Evolutionary conservation across 2,888 invertebrate species (phyloP).

Genomic region (Dasypolia templi): DNA sequence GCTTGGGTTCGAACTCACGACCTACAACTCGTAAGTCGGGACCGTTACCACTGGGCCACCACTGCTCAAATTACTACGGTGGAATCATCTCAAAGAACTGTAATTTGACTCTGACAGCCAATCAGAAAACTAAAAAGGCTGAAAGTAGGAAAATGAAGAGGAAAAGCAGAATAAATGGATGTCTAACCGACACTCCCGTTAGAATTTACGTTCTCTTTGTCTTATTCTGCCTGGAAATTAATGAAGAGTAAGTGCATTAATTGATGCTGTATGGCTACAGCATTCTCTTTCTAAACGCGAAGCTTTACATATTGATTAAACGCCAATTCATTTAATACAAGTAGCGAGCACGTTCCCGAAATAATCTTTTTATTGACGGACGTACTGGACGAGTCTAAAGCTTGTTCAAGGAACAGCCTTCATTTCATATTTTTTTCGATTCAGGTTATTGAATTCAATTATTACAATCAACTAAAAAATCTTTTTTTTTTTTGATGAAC

Average conservation of each 20-base stretch:
- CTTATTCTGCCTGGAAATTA: slow-evolving; percentile 12
- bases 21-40: no score
- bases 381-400: background rate
- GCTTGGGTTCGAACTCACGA: no score
- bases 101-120: slow-evolving; percentile 28
- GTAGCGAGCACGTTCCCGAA: background rate
- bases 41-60: no score
- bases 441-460: slow-evolving; percentile 8
- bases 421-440: background rate
- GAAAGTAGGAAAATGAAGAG: slow-evolving; percentile 4
- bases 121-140: slow-evolving; percentile 34
- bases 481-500: no score
- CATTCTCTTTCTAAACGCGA: background rate
- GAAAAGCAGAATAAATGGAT: slow-evolving; percentile 17
- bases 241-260: slow-evolving; percentile 17
- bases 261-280: background rate
- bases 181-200: slow-evolving; percentile 25
- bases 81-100: slow-evolving; percentile 39
- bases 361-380: background rate
- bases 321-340: background rate
- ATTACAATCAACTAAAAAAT: slow-evolving; percentile 30
- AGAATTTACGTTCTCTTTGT: slow-evolving; percentile 35
- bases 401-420: background rate
- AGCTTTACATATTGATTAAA: background rate
- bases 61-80: slow-evolving; percentile 24